phyloP scores from a whole-genome alignment of 2,797 vertebrate species.

The Sebastiscus albofasciatus region DNA sequence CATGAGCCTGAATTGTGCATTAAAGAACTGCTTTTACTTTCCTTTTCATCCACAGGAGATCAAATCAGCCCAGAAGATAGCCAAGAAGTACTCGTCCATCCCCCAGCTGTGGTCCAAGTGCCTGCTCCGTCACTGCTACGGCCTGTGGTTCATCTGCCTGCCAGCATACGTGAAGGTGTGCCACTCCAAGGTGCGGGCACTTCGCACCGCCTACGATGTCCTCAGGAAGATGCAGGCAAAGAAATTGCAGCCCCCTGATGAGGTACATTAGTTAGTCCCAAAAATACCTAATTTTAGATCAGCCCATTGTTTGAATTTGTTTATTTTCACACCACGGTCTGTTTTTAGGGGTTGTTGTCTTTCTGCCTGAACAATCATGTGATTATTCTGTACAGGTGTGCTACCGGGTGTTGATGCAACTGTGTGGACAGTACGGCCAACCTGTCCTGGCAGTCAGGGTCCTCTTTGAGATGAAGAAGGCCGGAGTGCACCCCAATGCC shows the following conservation, averaged over 20 bases:
- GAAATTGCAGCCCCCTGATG: constrained; percentile 94
- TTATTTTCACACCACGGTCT: background rate
- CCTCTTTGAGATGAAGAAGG: constrained; percentile 98
- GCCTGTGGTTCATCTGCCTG: constrained; percentile 98
- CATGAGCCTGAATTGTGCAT: background rate
- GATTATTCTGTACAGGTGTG: constrained; percentile 85
- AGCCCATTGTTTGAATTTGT: background rate
- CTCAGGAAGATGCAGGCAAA: constrained; percentile 96
- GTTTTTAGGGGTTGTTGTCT: background rate
- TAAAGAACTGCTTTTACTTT: background rate
- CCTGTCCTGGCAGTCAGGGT: constrained; percentile 95
- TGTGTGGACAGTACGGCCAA: constrained; percentile 96
- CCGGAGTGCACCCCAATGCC: constrained; percentile 94
- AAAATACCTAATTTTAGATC: background rate
- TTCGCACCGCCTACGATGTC: constrained; percentile 94
- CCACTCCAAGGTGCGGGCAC: constrained; percentile 95
- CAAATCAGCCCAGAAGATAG: constrained; percentile 94
- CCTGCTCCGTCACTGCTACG: constrained; percentile 93
- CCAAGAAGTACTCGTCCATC: constrained; percentile 93
- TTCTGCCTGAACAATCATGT: background rate
- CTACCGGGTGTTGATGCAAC: constrained; percentile 96
- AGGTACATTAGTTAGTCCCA: constrained; percentile 80
- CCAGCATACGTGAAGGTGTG: constrained; percentile 95
- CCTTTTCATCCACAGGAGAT: constrained; percentile 88
- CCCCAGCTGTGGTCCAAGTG: constrained; percentile 99